Base-by-base conservation (phyloP, 2,888 invertebrate species). In the Rhagophthalmus giganteus region DNA sequence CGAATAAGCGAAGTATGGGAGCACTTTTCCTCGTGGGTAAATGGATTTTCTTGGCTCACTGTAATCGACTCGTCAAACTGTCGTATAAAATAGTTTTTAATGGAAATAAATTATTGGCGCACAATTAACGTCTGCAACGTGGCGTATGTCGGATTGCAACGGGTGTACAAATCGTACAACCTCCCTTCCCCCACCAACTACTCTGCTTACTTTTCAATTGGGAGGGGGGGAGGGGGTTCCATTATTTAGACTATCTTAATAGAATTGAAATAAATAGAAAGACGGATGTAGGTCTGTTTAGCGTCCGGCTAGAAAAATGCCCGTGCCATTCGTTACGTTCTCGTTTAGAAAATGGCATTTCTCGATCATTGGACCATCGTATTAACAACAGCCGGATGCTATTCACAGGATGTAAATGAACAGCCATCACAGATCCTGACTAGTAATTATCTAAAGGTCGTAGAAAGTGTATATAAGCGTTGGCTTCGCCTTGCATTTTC, bases 361-460 rank as follows among this genome's bases (percentile, higher is more conserved):
- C 40, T 41, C 48, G 28, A 35, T 30, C 30, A 15, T 20, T 40
- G 24, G 40, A 41, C 35, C 41, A 35, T 28, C 30, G 41, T 26
- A 20, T 40, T 41, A 44, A 44, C 50, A 44, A 44, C 39, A 51
- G 45, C 45, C 51, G 51, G 51, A 51, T 51, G 45, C 39, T 24
- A 30, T 41, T 26, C 31, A 38, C 32, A 50, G 42, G 50, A 44
- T 50, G 44, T 37, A 50, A 49, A 50, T 44, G 38, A 50, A 48
- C 28, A 28, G 35, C n/a, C 48, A 48, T 48, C 48, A 14, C 28
- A 48, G 38, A 50, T 50, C 31, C 44, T 38, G 35, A 33, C 38
- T 42, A 16, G 38, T 33, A 50, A 50, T 50, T 44, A 50, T 26
- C 42, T 44, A 50, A 50, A 50, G 41, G 49, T 50, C 32, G 38